phyloP scores from a whole-genome alignment of 2,888 invertebrate genomes.

The Synanthedon myopaeformis region DNA sequence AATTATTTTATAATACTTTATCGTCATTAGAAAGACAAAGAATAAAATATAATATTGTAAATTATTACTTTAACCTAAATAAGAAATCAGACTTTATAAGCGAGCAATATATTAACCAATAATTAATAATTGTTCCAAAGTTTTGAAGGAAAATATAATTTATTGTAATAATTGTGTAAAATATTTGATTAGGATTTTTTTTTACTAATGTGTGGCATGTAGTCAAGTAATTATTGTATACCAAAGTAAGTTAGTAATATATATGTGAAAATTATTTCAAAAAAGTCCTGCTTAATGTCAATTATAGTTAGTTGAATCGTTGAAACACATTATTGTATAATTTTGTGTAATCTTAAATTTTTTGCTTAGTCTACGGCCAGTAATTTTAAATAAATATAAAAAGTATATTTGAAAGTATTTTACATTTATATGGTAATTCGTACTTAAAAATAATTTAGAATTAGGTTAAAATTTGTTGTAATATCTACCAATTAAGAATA shows the following conservation, averaged over 20 bases:
- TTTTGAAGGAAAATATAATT: no score
- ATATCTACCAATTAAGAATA: slow-evolving; percentile 21
- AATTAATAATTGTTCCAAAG: background rate
- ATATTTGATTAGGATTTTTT: slow-evolving; percentile 1
- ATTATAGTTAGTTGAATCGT: slow-evolving; percentile 52
- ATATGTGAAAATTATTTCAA: slow-evolving; percentile 5
- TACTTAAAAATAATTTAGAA: slow-evolving; percentile 4
- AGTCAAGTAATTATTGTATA: slow-evolving; percentile 15
- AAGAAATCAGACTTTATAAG: background rate
- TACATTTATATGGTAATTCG: no score
- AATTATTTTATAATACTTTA: slow-evolving; percentile 1
- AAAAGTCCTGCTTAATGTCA: slow-evolving; percentile 61
- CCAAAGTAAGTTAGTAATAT: slow-evolving; percentile 32
- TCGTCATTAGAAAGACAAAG: background rate
- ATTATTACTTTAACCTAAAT: background rate
- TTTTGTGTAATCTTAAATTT: slow-evolving; percentile 14
- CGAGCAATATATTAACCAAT: background rate
- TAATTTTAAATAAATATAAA: slow-evolving; percentile 6
- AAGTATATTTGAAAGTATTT: no score
- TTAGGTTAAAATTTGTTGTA: slow-evolving; percentile 6
- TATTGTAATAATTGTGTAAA: background rate
- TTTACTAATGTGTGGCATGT: background rate
- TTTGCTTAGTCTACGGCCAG: slow-evolving; percentile 23
- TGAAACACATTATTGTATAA: slow-evolving; percentile 20
- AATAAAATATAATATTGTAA: background rate